Conservation (phyloP, 2,888 invertebrate genomes). For the Odontothrips loti region DNA sequence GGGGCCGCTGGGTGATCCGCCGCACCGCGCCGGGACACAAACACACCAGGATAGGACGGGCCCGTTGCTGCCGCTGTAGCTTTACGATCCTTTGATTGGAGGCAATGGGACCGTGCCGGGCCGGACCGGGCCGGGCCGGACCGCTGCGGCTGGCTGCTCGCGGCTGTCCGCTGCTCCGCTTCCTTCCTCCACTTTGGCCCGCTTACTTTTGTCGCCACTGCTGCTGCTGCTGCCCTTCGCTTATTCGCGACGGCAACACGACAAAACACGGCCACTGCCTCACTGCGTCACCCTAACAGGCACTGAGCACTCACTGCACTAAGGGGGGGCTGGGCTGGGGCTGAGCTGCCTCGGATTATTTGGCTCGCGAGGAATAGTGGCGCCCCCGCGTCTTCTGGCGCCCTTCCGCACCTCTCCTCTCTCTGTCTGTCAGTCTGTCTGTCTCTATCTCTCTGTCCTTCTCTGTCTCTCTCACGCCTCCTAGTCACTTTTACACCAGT, state of each 20-base stretch:
- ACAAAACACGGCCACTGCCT: not conserved
- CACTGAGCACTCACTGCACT: not conserved
- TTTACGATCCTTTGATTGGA: conserved; percentile 17
- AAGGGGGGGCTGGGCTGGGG: not conserved
- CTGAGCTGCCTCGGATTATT: not conserved
- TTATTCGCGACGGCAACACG: not conserved
- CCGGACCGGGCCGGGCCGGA: not conserved
- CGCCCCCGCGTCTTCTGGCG: not conserved
- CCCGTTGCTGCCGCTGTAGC: not conserved
- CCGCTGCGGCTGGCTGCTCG: not conserved
- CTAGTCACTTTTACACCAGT: too few species aligned
- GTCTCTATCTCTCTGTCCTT: too few species aligned
- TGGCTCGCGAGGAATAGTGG: too few species aligned
- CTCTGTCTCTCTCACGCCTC: too few species aligned
- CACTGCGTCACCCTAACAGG: not conserved
- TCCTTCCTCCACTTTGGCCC: not conserved
- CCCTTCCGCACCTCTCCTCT: not conserved
- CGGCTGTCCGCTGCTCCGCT: not conserved
- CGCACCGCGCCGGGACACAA: not conserved
- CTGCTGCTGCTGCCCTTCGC: not conserved
- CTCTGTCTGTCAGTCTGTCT: not conserved
- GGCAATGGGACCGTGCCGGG: not conserved
- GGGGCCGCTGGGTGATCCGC: not conserved
- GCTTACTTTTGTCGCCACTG: too few species aligned
- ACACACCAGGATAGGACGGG: not conserved